These are phyloP conservation scores for Megaceryle maxima DNA, from an alignment of 2,113 vertebrate species.

Conservation along the genomic window DNA sequence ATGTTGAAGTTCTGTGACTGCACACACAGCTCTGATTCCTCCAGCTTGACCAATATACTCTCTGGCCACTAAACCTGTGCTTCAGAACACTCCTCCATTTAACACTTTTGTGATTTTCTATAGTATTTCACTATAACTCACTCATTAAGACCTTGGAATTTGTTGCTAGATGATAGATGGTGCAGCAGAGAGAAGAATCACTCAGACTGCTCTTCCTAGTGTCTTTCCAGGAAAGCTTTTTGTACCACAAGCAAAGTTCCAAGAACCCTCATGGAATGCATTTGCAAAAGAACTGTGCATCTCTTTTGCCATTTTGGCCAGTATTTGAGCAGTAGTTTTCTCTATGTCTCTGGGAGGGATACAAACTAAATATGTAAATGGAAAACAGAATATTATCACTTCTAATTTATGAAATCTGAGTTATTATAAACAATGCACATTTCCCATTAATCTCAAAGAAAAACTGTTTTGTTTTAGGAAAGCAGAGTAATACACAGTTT, in stretches of 20 bases:
- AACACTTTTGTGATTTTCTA: not conserved
- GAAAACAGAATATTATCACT: conserved; percentile 8
- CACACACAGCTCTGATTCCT: not conserved
- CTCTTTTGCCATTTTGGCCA: not conserved
- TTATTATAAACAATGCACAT: conserved; percentile 53
- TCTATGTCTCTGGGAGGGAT: not conserved
- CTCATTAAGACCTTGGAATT: not conserved
- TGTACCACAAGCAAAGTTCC: not conserved
- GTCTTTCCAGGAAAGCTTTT: not conserved
- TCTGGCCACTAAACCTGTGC: not conserved
- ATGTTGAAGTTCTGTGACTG: not conserved
- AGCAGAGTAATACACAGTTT: conserved; percentile 48
- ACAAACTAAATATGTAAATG: conserved; percentile 11
- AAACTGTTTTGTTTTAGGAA: conserved; percentile 49
- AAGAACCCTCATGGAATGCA: not conserved
- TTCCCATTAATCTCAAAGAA: conserved; percentile 29
- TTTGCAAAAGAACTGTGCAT: not conserved
- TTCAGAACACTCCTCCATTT: not conserved
- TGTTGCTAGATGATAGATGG: not conserved
- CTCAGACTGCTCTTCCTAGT: not conserved
- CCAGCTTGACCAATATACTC: not conserved
- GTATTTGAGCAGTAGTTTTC: not conserved
- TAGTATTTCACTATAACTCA: not conserved
- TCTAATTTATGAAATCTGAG: conserved; percentile 40
- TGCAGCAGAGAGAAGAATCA: not conserved